Evolutionary conservation across 2,797 vertebrate species (phyloP), one percentile per base, ranked within the genome.

Genomic region (Spea hammondii): DNA sequence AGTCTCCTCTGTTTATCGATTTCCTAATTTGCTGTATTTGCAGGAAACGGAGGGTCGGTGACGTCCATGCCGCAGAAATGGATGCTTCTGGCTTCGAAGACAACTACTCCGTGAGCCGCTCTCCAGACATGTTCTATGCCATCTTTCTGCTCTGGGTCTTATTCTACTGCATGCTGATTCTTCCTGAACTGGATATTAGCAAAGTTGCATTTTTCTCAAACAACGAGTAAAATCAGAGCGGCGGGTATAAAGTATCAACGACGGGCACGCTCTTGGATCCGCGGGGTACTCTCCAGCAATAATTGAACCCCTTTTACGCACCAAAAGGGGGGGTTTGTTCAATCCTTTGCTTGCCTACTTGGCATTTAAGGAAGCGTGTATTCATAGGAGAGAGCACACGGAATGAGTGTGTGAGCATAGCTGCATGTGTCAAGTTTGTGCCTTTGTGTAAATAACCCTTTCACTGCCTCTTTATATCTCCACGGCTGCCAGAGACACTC

Each of bases 61-160:
- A 67, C 10, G 10, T 10, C 3, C 0, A 13, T 47, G 7, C 12
- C 3, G 4, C 13, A 2, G 47, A 59, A 51, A 14, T 8, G n/a
- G 11, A 4, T 11, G 4, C 8, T 10, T 13, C 13, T 51, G 13
- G 8, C 10, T 83, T 62, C 1, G 80, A 82, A 46, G 87, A 89
- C 65, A 2, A 51, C 5, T n/a, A 5, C 57, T 72, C 7, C 11
- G 4, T 49, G 4, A 32, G 2, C 14, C 90, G 90, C 70, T 32
- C n/a, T 13, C 88, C 89, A 0, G 95, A 97, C 6, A 14, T 87
- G 84, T 88, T 94, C 47, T 92, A 94, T 76, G 87, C 96, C 65
- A 86, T 97, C 50, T 85, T 98, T 83, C 89, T 96, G 83, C 91
- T 97, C 80, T 99, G 97, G 97, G 86, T 97, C 72, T 88, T 96